phyloP scores from a whole-genome alignment of 2,113 vertebrate species.

The Notechis scutatus region DNA sequence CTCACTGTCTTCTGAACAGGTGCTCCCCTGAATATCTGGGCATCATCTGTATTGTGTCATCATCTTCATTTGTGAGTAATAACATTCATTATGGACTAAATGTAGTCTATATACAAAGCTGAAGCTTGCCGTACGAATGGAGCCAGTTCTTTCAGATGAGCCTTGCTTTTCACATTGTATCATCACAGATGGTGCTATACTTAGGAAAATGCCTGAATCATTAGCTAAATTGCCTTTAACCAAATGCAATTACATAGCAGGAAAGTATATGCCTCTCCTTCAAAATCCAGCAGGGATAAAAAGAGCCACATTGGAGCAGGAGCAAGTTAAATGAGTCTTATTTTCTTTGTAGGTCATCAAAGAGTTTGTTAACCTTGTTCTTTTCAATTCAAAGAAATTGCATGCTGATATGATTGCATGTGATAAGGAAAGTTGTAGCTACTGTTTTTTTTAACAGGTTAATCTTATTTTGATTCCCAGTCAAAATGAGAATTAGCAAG shows the following conservation, averaged over 20 bases:
- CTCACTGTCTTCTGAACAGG: background rate
- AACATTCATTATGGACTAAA: background rate
- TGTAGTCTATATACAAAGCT: background rate
- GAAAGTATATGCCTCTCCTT: background rate
- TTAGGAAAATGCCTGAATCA: background rate
- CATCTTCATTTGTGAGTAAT: background rate
- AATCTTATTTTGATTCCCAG: background rate
- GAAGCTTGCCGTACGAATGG: background rate
- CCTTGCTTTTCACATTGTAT: background rate
- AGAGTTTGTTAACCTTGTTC: background rate
- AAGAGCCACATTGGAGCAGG: background rate
- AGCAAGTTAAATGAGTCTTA: background rate
- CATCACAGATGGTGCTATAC: constrained; percentile 17
- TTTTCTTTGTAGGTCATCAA: background rate
- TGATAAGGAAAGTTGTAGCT: background rate
- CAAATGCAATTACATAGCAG: background rate
- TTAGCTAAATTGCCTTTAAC: constrained; percentile 19
- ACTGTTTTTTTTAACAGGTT: constrained; percentile 5
- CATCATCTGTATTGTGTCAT: background rate
- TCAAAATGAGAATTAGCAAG: background rate
- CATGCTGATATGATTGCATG: background rate
- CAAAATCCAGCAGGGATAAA: constrained; percentile 7
- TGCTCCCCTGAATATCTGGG: background rate
- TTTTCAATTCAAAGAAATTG: background rate
- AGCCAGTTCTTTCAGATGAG: background rate